A percentile compares a stretch with the other conserved stretches of the same genome.
These are phyloP conservation scores for Psilopogon haemacephalus DNA, from an alignment of 2,113 vertebrate species.

Conservation along the genomic window DNA sequence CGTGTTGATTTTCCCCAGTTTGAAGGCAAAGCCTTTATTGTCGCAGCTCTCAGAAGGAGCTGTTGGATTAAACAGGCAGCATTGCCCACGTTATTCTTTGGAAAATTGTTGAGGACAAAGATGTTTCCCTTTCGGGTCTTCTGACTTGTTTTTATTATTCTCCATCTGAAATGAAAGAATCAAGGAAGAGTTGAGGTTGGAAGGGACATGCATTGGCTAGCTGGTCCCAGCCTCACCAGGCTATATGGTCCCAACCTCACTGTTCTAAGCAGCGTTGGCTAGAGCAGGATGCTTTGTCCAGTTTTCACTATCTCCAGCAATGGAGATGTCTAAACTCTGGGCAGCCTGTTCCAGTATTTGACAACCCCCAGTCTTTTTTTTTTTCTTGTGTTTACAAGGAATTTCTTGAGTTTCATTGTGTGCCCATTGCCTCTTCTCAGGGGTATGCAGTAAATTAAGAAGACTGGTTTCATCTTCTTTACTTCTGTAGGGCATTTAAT, in stretches of 20 bases:
- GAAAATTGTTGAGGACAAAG: neutral
- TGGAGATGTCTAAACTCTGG: neutral
- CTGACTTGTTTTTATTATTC: neutral
- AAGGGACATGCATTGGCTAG: neutral
- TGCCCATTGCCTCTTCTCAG: neutral
- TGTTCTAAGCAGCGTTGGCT: neutral
- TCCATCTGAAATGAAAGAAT: neutral
- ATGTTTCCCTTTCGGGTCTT: neutral
- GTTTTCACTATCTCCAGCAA: neutral
- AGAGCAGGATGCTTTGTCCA: neutral
- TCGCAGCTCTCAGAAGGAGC: neutral
- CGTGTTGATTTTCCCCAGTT: neutral
- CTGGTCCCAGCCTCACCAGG: neutral
- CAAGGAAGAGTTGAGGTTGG: neutral
- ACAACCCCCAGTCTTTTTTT: neutral
- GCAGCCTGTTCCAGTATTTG: neutral
- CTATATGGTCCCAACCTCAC: neutral
- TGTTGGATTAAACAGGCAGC: neutral
- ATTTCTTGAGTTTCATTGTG: neutral
- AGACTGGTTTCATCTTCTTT: neutral
- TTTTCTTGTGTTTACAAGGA: neutral
- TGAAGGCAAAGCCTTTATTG: neutral
- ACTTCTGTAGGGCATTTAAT: neutral
- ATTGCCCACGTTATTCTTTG: neutral
- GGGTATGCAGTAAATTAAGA: neutral